Percentiles rank a stretch among this genome's conserved stretches.
phyloP scores from a whole-genome alignment of 35 echinoderm and acorn worm genomes.

The Diadema setosum region DNA sequence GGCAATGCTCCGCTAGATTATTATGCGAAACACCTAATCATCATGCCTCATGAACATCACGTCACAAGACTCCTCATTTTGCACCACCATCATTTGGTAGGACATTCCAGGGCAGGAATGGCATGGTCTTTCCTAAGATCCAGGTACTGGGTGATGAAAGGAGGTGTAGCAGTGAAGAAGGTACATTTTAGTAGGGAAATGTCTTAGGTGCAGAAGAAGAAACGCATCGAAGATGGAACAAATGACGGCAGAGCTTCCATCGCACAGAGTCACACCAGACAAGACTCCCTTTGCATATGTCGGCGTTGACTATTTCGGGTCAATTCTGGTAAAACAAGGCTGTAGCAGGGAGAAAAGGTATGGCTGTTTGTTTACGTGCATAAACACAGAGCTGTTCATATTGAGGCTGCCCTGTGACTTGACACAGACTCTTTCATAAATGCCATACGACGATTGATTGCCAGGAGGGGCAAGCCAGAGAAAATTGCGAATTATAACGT shows the following conservation, averaged over 20 bases:
- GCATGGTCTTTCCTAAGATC: not conserved
- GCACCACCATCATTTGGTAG: slow-evolving; percentile 19
- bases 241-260: slow-evolving; percentile 25
- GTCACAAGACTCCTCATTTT: slow-evolving; percentile 22
- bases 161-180: slow-evolving; percentile 9
- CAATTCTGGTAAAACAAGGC: no score
- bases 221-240: slow-evolving; percentile 14
- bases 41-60: slow-evolving; percentile 37
- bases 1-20: not conserved
- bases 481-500: no score
- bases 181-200: slow-evolving; percentile 51
- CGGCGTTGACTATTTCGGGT: no score
- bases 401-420: slow-evolving; percentile 21
- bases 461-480: not conserved
- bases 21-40: slow-evolving; percentile 16
- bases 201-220: slow-evolving; percentile 25
- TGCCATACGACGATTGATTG: slow-evolving; percentile 43
- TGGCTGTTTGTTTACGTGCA: slow-evolving; percentile 61
- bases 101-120: slow-evolving; percentile 35
- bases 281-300: slow-evolving; percentile 43
- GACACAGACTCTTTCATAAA: slow-evolving; percentile 58
- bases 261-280: not conserved
- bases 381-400: slow-evolving; percentile 36
- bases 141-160: slow-evolving; percentile 51
- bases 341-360: slow-evolving; percentile 26